Base-by-base conservation (phyloP, 2,888 invertebrate species). In the Apamea sordens region DNA sequence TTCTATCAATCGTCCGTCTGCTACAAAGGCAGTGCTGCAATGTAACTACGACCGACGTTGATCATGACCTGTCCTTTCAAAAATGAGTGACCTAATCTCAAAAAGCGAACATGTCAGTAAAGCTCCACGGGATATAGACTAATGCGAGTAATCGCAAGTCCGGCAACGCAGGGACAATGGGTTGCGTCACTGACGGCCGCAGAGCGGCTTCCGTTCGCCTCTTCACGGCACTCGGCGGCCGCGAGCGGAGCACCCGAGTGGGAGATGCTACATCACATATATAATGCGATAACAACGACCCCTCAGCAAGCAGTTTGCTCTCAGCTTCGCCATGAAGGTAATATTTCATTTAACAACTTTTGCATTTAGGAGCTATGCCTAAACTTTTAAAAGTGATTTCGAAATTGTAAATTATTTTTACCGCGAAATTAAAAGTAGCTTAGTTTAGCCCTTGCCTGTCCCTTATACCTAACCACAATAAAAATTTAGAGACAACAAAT, bases 301-400 rank as follows among this genome's bases (percentile, higher is more conserved):
- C 93, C 93, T 92, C 93, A 93, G 88, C 94, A 95, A 92, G 94
- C 96, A 96, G 93, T 95, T 92, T 94, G 92, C 94, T 92, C 92
- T 93, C 93, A 94, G 95, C 96, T 94, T 94, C 96, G 95, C 86
- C 94, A 96, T 96, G 96, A 96, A 96, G 96, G 96, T 96, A 96
- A 90, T 86, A 81, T 78, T 81, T 78, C 61, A 86, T 86, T 73
- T 80, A 85, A 72, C 56, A 73, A 75, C 65, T 77, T 76, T 70
- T 71, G 77, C 72, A 73, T 73, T 36, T 41, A 56, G 11, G 36
- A 63, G 44, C 53, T 68, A 32, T n/a, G 21, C 18, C n/a, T 59
- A 36, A 41, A 24, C 28, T 63, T 47, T 41, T 50, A 69, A 70
- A 41, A 71, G 32, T 47, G 13, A 47, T 68, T 75, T 56, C 0